Conservation (phyloP, 2,888 invertebrate genomes). For the Plusia festucae region DNA sequence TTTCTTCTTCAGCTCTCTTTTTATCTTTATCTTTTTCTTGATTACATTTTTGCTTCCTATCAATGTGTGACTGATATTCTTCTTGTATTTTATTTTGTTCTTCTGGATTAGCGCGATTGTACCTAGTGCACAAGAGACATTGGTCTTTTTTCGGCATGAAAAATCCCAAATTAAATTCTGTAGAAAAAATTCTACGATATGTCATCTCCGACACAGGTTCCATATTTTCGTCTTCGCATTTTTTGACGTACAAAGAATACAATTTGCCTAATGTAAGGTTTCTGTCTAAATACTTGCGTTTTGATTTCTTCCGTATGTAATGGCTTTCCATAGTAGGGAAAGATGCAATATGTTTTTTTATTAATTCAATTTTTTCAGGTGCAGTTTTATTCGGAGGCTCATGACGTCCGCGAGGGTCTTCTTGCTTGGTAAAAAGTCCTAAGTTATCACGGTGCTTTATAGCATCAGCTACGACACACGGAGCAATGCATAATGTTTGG, state of each 20-base stretch:
- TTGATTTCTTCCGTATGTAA: conserved; percentile 15
- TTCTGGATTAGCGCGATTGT: too few relatives aligned
- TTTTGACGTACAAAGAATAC: not conserved
- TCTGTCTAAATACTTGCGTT: conserved; percentile 7
- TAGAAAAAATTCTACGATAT: too few relatives aligned
- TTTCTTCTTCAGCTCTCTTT: too few relatives aligned
- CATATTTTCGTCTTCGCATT: too few relatives aligned
- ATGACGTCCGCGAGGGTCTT: conserved; percentile 7
- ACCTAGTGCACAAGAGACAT: too few relatives aligned
- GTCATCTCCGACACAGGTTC: too few relatives aligned
- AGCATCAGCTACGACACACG: conserved; percentile 16
- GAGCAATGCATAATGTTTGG: conserved; percentile 9
- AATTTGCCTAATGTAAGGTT: not conserved
- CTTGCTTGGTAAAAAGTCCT: conserved; percentile 2
- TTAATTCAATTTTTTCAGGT: not conserved
- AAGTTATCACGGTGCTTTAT: not conserved
- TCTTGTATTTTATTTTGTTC: too few relatives aligned
- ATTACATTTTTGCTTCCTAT: too few relatives aligned
- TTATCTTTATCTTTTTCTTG: too few relatives aligned
- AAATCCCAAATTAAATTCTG: too few relatives aligned
- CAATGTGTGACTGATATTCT: too few relatives aligned
- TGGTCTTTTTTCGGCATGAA: too few relatives aligned
- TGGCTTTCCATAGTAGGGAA: conserved; percentile 11
- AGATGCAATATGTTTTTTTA: not conserved
- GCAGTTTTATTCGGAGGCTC: conserved; percentile 5